Base-by-base conservation (phyloP, 2,797 vertebrate genomes). In the Argyrosomus regius region DNA sequence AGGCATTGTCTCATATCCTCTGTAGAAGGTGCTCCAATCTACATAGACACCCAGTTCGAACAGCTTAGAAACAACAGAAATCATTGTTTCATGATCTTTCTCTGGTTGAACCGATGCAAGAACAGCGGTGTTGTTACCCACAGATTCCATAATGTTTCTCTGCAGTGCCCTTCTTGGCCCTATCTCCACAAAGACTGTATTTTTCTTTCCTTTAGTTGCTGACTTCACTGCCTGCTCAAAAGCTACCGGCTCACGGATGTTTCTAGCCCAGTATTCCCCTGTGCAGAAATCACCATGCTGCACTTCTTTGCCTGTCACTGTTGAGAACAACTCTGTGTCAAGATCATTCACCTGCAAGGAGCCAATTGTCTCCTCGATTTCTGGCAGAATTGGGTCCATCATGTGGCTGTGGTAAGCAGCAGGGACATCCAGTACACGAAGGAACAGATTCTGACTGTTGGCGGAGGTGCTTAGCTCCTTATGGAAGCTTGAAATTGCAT, bases 351-450 rank as follows among this genome's bases (percentile, higher is more conserved):
- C 87, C 39, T 90, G 71, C 49, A 98, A 93, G 69, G 79, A 26
- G 0, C 94, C 91, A 81, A 97, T 86, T 13, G 26, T 90, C 8
- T 92, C 54, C 80, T 89, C 59, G 3, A 97, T 63, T 72, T 95
- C 88, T 41, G 66, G 8, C 0, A 98, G 76, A 80, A 98, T 95
- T 18, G 86, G 88, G 72, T 97, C 96, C 97, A 97, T 97, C 94
- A 95, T 94, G 52, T 95, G 92, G 83, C 97, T 97, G 78, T 98
- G 97, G 83, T 97, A 98, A 0, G 97, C 96, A 84, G 86, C 92
- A 73, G 96, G 92, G 8, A 97, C 94, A 61, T 95, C 94, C 54
- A 97, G 89, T 5, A 93, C 11, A n/a, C 64, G 95, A 31, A 97
- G 94, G 77, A 97, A 97, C 66, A 97, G 75, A 61, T 95, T 95